Evolutionary conservation across 2,113 vertebrate genomes (phyloP), one percentile per base, ranked within the genome.

Genomic region (Lasiurus borealis): DNA sequence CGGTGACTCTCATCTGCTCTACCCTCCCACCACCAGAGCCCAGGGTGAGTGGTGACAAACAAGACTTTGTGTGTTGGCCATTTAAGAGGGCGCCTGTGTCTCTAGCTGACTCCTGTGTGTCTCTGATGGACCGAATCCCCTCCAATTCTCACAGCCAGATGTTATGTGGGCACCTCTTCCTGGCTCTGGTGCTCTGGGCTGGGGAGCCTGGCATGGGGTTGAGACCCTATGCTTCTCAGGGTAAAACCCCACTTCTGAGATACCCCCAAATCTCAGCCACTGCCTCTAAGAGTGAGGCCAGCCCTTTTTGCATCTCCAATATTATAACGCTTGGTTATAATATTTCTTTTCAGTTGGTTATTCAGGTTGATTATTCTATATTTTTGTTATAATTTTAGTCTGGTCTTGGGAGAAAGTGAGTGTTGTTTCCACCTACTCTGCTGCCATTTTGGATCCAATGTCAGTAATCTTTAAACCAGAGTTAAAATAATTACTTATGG

Each of bases 401-500:
- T 48, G 40, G 72, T 29, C 25, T n/a, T 46, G 27, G 73, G 27
- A 18, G 73, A 27, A 48, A 14, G 73, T 48, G 73, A 76, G 44
- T 18, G 7, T 31, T 31, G 44, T 46, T 76, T 76, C 44, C 8
- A 31, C 13, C 14, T 48, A 76, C 27, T 76, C 44, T 29, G 27
- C 25, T 29, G 6, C 27, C 72, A 29, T 75, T 14, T 75, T 48
- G 72, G 44, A 46, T 46, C 25, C 27, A 15, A 48, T 5, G 72
- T 29, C 72, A 75, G 44, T 48, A 48, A 31, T 48, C 48, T 71
- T 75, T 46, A 44, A 68, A 85, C 50, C 36, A 80, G 77, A 77
- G 27, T 71, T 85, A 68, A 90, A 52, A 40, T 46, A 13, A 48
- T 95, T 94, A 69, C 78, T 89, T 89, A 31, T 66, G 89, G 71